A percentile compares a stretch with the other conserved stretches of the same genome.
phyloP scores from a whole-genome alignment of 2,113 vertebrate genomes.

The Lepus americanus region DNA sequence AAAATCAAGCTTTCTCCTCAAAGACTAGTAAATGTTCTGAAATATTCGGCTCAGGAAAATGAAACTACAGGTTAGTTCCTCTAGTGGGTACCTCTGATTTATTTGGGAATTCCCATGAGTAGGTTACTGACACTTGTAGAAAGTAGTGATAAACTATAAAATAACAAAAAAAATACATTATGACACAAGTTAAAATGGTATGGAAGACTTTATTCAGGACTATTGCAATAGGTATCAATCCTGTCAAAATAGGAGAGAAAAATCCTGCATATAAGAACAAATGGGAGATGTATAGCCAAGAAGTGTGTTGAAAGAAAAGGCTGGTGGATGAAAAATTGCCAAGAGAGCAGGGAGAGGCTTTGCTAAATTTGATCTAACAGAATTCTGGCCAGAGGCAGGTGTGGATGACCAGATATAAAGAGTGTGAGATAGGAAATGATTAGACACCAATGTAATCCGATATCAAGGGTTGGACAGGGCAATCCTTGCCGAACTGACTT shows the following conservation, averaged over 20 bases:
- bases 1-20: constrained; percentile 19
- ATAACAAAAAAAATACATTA: not conserved
- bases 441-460: not conserved
- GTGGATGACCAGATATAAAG: not conserved
- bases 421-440: not conserved
- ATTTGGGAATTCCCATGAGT: not conserved
- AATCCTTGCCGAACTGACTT: not conserved
- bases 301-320: not conserved
- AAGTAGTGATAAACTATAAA: not conserved
- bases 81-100: not conserved
- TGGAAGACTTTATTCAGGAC: not conserved
- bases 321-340: not conserved
- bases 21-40: constrained; percentile 7
- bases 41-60: constrained; percentile 18
- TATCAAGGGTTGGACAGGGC: not conserved
- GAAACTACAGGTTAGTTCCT: not conserved
- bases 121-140: constrained; percentile 17
- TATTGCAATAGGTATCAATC: not conserved
- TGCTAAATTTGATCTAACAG: not conserved
- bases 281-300: not conserved
- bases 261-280: not conserved
- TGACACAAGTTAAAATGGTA: not conserved
- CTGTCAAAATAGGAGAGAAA: not conserved
- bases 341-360: not conserved
- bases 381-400: not conserved